These are phyloP conservation scores for Hypsopygia costalis DNA, from an alignment of 2,888 invertebrate species.

Conservation along the genomic window DNA sequence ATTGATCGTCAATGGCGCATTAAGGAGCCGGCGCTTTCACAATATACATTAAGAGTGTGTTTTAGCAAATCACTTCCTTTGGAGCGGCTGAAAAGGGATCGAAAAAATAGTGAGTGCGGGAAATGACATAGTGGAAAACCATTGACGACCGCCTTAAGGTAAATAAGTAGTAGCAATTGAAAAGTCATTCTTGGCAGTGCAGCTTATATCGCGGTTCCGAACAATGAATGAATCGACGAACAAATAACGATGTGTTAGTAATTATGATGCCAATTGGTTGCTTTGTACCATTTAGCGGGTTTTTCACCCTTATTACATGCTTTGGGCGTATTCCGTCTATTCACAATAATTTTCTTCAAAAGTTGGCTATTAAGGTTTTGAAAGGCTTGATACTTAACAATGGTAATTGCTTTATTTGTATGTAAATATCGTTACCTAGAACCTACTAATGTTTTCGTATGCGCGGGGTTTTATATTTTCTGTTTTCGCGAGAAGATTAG, in stretches of 20 bases:
- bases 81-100: slow-evolving; percentile 48
- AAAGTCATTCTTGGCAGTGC: slow-evolving; percentile 60
- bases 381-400: slow-evolving; percentile 5
- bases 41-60: slow-evolving; percentile 75
- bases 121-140: slow-evolving; percentile 70
- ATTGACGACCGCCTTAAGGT: slow-evolving; percentile 55
- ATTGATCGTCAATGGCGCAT: slow-evolving; percentile 71
- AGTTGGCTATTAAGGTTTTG: slow-evolving; percentile 9
- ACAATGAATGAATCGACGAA: slow-evolving; percentile 43
- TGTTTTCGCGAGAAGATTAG: slow-evolving; percentile 1
- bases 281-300: slow-evolving; percentile 38
- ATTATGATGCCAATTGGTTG: slow-evolving; percentile 40
- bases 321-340: slow-evolving; percentile 28
- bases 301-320: slow-evolving; percentile 43
- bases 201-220: slow-evolving; percentile 39
- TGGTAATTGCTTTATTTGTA: slow-evolving; percentile 1
- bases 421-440: background rate
- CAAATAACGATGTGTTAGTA: slow-evolving; percentile 52
- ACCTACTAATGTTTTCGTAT: background rate
- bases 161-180: slow-evolving; percentile 72
- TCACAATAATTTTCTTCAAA: slow-evolving; percentile 27
- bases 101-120: slow-evolving; percentile 69
- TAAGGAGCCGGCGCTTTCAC: slow-evolving; percentile 66
- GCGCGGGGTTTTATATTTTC: too few relatives aligned
- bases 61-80: slow-evolving; percentile 76